phyloP scores from a whole-genome alignment of 2,797 vertebrate species.

The Arnoldichthys spilopterus region DNA sequence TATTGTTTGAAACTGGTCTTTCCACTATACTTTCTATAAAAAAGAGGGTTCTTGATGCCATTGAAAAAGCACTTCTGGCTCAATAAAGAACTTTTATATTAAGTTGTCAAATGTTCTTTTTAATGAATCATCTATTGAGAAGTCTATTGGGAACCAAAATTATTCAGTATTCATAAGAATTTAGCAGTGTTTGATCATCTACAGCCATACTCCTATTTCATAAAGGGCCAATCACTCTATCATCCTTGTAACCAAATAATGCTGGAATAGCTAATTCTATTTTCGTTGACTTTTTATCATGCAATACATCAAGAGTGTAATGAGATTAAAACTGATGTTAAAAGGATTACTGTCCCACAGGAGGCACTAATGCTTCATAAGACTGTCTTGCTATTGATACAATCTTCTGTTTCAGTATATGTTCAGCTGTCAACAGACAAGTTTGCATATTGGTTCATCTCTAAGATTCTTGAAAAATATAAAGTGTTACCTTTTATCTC shows the following conservation, averaged over 20 bases:
- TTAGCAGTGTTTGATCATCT: neutral
- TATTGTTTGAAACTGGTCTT: too few relatives aligned
- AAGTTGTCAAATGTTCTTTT: neutral
- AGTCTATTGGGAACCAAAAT: too few relatives aligned
- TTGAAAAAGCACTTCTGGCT: neutral
- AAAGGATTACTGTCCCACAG: conserved; percentile 34
- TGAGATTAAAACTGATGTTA: conserved; percentile 38
- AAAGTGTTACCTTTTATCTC: neutral
- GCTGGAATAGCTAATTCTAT: neutral
- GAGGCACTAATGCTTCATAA: neutral
- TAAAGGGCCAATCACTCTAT: neutral
- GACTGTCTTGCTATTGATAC: neutral
- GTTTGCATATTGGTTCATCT: conserved; percentile 31
- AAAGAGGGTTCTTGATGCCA: neutral
- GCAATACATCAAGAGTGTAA: conserved; percentile 24
- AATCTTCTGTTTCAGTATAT: neutral
- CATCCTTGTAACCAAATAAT: neutral
- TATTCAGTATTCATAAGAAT: too few relatives aligned
- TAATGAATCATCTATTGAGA: neutral
- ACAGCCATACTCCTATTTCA: neutral
- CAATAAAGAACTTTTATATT: neutral
- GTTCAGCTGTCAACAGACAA: conserved; percentile 15
- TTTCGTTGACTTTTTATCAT: neutral
- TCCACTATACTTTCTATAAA: neutral
- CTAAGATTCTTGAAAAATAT: neutral